Base-by-base conservation (phyloP, 2,113 vertebrate species). In the Campylorhamphus procurvoides region DNA sequence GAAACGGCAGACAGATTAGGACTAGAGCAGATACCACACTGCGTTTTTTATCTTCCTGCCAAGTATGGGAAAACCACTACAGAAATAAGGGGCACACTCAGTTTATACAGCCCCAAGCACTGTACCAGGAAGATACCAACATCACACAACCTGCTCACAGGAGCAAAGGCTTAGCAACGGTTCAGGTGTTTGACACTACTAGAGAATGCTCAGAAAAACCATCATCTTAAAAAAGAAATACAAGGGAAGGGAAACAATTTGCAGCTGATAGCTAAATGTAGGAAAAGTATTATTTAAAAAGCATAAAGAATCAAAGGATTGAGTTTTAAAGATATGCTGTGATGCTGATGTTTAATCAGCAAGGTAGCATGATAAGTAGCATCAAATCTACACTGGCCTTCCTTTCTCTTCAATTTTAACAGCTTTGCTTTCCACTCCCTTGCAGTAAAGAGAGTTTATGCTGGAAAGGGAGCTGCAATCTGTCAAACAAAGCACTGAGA, bases 401-500 rank as follows among this genome's bases (percentile, higher is more conserved):
- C 37, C 33, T 39, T 71, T 59, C 82, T 71, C 52, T 84, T 79
- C 44, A 46, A 40, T 79, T 87, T 87, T 63, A 93, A 87, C 25
- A 93, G 40, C 55, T 88, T 74, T 83, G 55, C 59, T 90, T 90
- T 71, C 64, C 59, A 50, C 16, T 87, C 33, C 60, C 49, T 71
- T 75, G 29, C 63, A 77, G 42, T 0, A 84, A 53, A 75, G n/a
- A 85, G 18, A 82, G 53, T n/a, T 91, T 53, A 73, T 28, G 40
- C 64, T 95, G 40, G n/a, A 69, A 89, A 92, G 19, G 60, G 69
- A 96, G n/a, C 66, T 85, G 74, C 59, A 56, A 67, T 25, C 5
- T 55, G 62, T 66, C 71, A 82, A 37, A 77, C 15, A 27, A 67
- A 91, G 22, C 39, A 84, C 1, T 79, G 44, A 75, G 23, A 85